Evolutionary conservation across 2,888 invertebrate genomes (phyloP), one percentile per base, ranked within the genome.

Genomic region (Hypomecis atomaria): DNA sequence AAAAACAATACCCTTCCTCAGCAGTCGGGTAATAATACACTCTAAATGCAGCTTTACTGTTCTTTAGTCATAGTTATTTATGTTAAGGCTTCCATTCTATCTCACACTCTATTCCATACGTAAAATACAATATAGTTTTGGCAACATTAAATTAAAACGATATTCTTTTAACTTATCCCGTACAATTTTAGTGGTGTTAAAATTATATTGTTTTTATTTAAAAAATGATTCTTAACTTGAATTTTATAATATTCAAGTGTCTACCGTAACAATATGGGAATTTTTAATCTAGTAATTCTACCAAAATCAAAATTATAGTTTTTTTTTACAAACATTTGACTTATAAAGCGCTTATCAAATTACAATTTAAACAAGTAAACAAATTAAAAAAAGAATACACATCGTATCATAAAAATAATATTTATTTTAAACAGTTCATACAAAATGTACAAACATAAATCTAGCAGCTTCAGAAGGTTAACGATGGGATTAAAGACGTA

Each of bases 311-410:
- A n/a, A n/a, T n/a, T n/a, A n/a, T n/a, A 3, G 23, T 23, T 23
- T 23, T 23, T 23, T 23, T 23, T 23, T 23, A 23, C 23, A 23
- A 23, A 23, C 3, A 23, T 23, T 23, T 23, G 23, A 23, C 23
- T 23, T 23, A 23, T 23, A 23, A 23, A 23, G 23, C 23, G 23
- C 23, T 23, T 23, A 23, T 23, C 23, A 23, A 23, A 23, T 23
- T 23, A 23, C 23, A 23, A 23, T 45, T 45, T 45, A 8, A 13
- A 45, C 23, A 7, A 7, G 23, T 6, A 69, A 67, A 72, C 71
- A 71, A 71, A 66, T 62, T 58, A 76, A 74, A 79, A 75, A 77
- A 73, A 79, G 77, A 79, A 67, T 78, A 81, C 81, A 79, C 3
- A 23, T 23, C 23, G 23, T 23, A 23, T 23, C 23, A 23, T 23